Percentiles rank a stretch among this genome's conserved stretches.
Evolutionary conservation across 1,140 invertebrate species (phyloP).

Genomic region (Eupeodes corollae): DNA sequence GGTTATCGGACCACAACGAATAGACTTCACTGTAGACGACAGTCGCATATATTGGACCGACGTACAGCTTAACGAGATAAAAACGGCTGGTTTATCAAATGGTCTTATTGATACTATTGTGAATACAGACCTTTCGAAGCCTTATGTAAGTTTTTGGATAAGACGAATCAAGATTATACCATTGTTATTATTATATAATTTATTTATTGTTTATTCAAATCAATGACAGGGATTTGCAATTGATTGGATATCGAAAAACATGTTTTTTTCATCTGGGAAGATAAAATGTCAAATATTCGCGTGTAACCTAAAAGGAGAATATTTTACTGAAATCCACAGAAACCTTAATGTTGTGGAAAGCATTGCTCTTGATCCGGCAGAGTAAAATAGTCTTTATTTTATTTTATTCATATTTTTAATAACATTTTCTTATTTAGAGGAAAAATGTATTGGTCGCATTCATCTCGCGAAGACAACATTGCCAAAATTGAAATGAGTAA

Average conservation of each 20-base stretch:
- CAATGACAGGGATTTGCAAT: slow-evolving; percentile 43
- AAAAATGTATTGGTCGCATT: slow-evolving; percentile 49
- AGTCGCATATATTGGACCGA: slow-evolving; percentile 72
- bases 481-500: slow-evolving; percentile 48
- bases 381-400: slow-evolving; percentile 20
- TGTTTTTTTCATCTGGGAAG: slow-evolving; percentile 51
- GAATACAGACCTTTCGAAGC: slow-evolving; percentile 51
- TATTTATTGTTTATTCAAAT: not conserved
- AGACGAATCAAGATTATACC: not conserved
- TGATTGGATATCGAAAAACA: slow-evolving; percentile 66
- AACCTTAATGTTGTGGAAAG: slow-evolving; percentile 37
- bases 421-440: slow-evolving; percentile 41
- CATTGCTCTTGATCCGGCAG: slow-evolving; percentile 54
- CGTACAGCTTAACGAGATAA: slow-evolving; percentile 59
- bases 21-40: slow-evolving; percentile 56
- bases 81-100: slow-evolving; percentile 53
- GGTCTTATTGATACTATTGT: slow-evolving; percentile 55
- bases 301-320: slow-evolving; percentile 62
- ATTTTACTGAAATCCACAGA: slow-evolving; percentile 40
- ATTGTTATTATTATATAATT: not conserved
- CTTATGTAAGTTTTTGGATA: slow-evolving; percentile 14
- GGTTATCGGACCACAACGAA: slow-evolving; percentile 49
- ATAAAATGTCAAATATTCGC: slow-evolving; percentile 48
- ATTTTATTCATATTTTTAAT: not conserved
- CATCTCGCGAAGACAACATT: slow-evolving; percentile 21